Evolutionary conservation across 2,797 vertebrate genomes (phyloP), one percentile per base, ranked within the genome.

Genomic region (Nothura maculosa): DNA sequence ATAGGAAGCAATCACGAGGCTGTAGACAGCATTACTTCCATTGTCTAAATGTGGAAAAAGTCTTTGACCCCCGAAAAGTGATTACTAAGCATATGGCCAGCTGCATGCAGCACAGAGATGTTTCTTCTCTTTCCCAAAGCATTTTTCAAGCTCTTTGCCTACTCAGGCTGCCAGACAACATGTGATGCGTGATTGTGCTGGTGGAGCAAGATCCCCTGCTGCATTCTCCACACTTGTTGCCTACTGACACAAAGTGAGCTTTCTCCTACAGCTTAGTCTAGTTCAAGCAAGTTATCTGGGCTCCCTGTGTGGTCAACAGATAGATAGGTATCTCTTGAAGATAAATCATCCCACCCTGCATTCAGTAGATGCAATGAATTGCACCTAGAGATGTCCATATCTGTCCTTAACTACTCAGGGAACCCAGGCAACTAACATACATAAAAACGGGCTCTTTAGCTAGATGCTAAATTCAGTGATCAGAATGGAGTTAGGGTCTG

Each of bases 131-230:
- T 79, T 79, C 58, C 69, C 30, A 81, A 89, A 93, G 82, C 66
- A 75, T 27, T 66, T 55, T 87, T 62, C 36, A 28, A 70, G 40
- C 17, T 21, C 28, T 63, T 16, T 60, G 27, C 40, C 38, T 69
- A 82, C 19, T 2, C 38, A 82, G 50, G 22, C 72, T 74, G 57
- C 5, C 61, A 81, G 52, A 64, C 40, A 50, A 34, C 0, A 11
- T 3, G 17, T 11, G 32, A 42, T 2, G 15, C 0, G 0, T 27
- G 34, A 42, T 0, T 25, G 19, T 30, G 28, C 6, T 36, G 1
- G 13, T 0, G 3, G 68, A 32, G 32, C 42, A 66, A 4, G 0
- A 30, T 30, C 32, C n/a, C 11, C 60, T 30, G 10, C 58, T 0
- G 0, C 8, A 16, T 1, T 74, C 32, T 64, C 57, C 36, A 20